Percentiles rank a stretch among this genome's conserved stretches.
phyloP scores from a whole-genome alignment of 2,888 invertebrate genomes.

The Metacarcinus magister region DNA sequence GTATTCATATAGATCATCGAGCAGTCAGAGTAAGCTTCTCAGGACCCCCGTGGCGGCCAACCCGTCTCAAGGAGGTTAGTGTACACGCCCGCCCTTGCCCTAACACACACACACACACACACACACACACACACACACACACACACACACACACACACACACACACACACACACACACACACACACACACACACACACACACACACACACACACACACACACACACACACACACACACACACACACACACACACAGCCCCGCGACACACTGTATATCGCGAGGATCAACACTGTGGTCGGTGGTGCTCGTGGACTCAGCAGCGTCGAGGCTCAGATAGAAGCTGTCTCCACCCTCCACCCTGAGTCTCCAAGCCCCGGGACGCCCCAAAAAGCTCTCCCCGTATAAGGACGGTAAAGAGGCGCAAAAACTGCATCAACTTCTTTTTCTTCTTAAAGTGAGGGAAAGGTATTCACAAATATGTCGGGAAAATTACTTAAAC shows the following conservation, averaged over 20 bases:
- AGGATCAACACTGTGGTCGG: background rate
- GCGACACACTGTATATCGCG: background rate
- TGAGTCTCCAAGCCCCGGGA: background rate
- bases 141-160: slow-evolving; percentile 51
- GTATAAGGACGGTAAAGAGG: background rate
- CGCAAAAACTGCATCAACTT: background rate
- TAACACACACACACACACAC: slow-evolving; percentile 46
- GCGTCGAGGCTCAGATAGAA: background rate
- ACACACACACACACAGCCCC: background rate
- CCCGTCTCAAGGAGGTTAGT: background rate
- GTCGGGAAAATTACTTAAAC: background rate
- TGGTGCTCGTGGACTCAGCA: background rate
- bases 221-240: slow-evolving; percentile 41
- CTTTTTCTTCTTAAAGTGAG: background rate
- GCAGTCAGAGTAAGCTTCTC: background rate
- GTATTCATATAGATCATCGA: background rate
- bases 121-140: slow-evolving; percentile 49
- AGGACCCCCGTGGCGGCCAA: background rate
- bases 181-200: slow-evolving; percentile 31
- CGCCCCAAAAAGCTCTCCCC: background rate
- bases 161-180: slow-evolving; percentile 40
- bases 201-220: slow-evolving; percentile 12
- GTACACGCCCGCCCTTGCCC: background rate
- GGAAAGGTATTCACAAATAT: background rate
- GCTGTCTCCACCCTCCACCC: background rate